Percentiles rank a stretch among this genome's conserved stretches.
These are phyloP conservation scores for Tympanoctomys barrerae DNA, from an alignment of 2,797 vertebrate species.

Conservation along the genomic window DNA sequence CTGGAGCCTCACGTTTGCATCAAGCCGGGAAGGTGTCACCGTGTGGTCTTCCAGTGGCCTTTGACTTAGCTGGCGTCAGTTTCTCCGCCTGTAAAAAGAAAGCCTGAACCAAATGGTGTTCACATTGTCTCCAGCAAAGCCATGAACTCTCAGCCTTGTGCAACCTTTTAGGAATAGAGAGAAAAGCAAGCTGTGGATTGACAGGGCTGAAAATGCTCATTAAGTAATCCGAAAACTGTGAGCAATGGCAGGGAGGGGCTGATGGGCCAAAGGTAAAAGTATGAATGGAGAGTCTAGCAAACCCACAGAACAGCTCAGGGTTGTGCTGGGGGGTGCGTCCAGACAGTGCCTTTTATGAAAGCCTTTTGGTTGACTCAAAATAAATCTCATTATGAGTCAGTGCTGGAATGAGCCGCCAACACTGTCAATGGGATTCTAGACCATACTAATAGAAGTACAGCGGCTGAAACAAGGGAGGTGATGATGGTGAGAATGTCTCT, in stretches of 20 bases:
- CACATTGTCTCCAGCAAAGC: background rate
- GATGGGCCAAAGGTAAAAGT: background rate
- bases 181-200: background rate
- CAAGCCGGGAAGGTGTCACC: accelerated
- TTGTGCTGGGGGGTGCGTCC: background rate
- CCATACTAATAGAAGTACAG: background rate
- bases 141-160: accelerated
- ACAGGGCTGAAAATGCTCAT: background rate
- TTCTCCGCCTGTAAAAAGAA: background rate
- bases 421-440: background rate
- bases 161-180: background rate
- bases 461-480: background rate
- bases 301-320: background rate
- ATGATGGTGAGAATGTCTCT: no score
- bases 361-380: background rate
- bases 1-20: no score
- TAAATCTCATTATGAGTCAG: background rate
- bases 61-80: background rate
- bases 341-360: background rate
- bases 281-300: background rate
- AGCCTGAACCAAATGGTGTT: background rate
- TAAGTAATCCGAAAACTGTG: background rate
- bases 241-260: background rate
- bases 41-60: accelerated
- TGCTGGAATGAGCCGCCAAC: accelerated